A percentile compares a stretch with the other conserved stretches of the same genome.
phyloP scores from a whole-genome alignment of 2,888 invertebrate genomes.

The Cactoblastis cactorum region DNA sequence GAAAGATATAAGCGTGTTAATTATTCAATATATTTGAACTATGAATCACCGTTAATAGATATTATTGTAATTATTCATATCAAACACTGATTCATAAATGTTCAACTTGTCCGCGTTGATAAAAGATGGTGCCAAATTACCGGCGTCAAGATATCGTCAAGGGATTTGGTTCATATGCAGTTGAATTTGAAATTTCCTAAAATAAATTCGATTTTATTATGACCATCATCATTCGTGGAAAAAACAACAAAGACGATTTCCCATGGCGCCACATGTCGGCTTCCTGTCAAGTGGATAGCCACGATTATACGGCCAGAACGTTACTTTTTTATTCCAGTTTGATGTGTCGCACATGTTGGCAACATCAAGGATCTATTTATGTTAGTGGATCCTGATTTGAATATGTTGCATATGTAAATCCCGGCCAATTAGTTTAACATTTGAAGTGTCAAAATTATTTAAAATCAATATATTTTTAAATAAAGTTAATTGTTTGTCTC shows the following conservation, averaged over 20 bases:
- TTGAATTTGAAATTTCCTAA: too few relatives aligned
- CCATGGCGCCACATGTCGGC: conserved; percentile 50
- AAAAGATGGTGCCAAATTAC: too few relatives aligned
- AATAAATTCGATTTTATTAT: conserved; percentile 17
- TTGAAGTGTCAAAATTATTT: not conserved
- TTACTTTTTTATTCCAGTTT: conserved; percentile 29
- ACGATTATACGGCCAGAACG: conserved; percentile 30
- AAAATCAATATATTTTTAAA: not conserved
- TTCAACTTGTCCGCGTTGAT: too few relatives aligned
- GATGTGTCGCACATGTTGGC: conserved; percentile 33
- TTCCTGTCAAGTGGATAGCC: conserved; percentile 48
- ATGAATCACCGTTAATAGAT: conserved; percentile 9
- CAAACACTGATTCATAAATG: not conserved
- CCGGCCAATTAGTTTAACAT: not conserved
- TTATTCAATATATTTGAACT: conserved; percentile 6
- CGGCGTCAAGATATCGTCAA: not conserved
- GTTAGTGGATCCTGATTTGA: conserved; percentile 33
- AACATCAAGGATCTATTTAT: conserved; percentile 18
- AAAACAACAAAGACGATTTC: conserved; percentile 44
- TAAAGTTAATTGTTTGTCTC: too few relatives aligned
- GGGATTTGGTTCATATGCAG: not conserved
- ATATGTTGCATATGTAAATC: not conserved
- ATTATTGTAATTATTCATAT: not conserved
- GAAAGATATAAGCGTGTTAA: not conserved
- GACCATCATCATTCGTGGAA: conserved; percentile 37